Conservation (phyloP, 2,888 invertebrate genomes). For the Epinotia demarniana region DNA sequence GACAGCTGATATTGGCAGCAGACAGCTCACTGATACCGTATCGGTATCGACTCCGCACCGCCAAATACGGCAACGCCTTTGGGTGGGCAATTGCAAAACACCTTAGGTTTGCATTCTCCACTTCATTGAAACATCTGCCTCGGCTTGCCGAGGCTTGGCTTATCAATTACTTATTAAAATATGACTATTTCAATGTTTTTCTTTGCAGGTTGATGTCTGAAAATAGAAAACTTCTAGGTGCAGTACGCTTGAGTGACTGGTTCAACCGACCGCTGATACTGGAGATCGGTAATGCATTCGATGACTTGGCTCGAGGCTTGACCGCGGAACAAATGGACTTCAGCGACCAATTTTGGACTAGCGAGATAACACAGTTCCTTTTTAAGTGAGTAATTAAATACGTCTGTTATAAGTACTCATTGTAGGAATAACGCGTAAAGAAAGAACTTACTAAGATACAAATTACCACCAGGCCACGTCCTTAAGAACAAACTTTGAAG, state of each 20-base stretch:
- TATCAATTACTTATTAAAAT: background rate
- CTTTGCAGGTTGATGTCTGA: conserved; percentile 84
- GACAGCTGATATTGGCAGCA: no score
- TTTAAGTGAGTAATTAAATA: conserved; percentile 66
- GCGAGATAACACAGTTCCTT: conserved; percentile 86
- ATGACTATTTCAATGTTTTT: conserved; percentile 1
- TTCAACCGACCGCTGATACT: conserved; percentile 87
- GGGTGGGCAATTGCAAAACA: no score
- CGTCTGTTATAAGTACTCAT: background rate
- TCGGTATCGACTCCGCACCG: no score
- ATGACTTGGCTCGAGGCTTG: conserved; percentile 90
- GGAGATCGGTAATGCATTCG: conserved; percentile 87
- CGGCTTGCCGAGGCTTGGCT: no score
- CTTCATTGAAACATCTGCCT: background rate
- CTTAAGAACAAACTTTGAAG: background rate
- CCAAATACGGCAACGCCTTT: no score
- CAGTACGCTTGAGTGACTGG: conserved; percentile 89
- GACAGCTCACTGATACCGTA: no score
- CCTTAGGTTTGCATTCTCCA: background rate
- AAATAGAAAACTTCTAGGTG: conserved; percentile 79
- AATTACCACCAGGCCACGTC: background rate
- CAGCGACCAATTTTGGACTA: conserved; percentile 91
- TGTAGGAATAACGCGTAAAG: background rate
- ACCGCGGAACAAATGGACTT: conserved; percentile 90
- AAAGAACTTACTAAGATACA: background rate